These are phyloP conservation scores for Rhinella marina DNA, from an alignment of 2,797 vertebrate genomes.

Conservation along the genomic window DNA sequence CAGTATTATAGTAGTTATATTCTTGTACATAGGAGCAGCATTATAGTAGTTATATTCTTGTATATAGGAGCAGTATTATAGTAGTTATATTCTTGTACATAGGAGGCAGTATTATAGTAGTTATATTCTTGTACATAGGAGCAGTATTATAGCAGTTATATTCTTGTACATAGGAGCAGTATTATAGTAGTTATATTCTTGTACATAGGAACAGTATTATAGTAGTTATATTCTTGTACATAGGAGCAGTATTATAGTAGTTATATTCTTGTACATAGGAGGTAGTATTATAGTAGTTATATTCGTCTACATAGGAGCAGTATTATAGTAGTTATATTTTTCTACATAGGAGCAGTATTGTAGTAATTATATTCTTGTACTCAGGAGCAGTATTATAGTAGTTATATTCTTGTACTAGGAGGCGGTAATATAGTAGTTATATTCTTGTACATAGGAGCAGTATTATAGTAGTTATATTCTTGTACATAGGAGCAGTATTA, in stretches of 20 bases:
- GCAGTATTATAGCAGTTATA: background rate
- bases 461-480: conserved; percentile 8
- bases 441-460: background rate
- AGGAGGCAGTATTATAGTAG: background rate
- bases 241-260: no score
- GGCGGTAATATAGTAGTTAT: conserved; percentile 4
- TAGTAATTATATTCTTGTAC: no score
- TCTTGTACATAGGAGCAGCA: conserved; percentile 3
- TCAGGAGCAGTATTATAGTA: no score
- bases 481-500: background rate
- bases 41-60: conserved; percentile 8
- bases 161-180: background rate
- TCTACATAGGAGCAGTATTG: no score
- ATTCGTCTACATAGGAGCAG: no score
- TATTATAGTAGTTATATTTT: no score
- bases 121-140: background rate
- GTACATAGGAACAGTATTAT: background rate
- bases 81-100: background rate
- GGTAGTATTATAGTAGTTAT: no score
- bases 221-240: background rate
- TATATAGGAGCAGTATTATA: background rate
- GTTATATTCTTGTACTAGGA: no score
- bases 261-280: no score
- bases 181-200: conserved; percentile 5
- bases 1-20: conserved; percentile 15